phyloP scores from a whole-genome alignment of 1,140 invertebrate genomes.

The Cherax quadricarinatus region DNA sequence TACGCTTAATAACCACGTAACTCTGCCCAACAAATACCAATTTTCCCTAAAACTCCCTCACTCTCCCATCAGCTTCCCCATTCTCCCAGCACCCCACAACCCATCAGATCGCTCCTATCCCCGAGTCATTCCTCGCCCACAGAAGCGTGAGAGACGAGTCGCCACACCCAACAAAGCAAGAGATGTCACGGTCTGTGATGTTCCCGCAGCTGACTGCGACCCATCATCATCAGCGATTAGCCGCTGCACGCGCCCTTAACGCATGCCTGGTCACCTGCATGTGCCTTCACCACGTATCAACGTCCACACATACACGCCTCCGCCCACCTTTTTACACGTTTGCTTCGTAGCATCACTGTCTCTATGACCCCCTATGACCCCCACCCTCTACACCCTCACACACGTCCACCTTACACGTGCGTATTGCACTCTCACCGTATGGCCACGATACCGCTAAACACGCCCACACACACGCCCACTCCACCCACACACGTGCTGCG shows the following conservation, averaged over 20 bases:
- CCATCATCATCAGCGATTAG: not conserved
- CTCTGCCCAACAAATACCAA: too few species aligned
- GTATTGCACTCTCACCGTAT: not conserved
- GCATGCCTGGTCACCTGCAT: not conserved
- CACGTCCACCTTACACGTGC: not conserved
- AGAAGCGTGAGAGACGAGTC: not conserved
- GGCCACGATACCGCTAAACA: too few species aligned
- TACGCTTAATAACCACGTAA: too few species aligned
- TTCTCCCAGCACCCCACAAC: too few species aligned
- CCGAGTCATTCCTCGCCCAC: too few species aligned
- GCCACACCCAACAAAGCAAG: not conserved
- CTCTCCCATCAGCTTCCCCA: too few species aligned
- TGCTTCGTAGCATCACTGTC: too few species aligned
- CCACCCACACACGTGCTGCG: too few species aligned
- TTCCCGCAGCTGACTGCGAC: not conserved
- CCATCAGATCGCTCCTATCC: too few species aligned
- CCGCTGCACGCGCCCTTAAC: not conserved
- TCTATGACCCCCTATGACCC: not conserved
- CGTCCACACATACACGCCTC: not conserved
- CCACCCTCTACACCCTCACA: not conserved
- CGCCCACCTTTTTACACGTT: not conserved
- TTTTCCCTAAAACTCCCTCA: too few species aligned
- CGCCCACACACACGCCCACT: too few species aligned
- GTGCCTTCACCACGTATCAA: not conserved
- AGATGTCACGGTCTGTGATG: not conserved